These are phyloP conservation scores for Leptinotarsa undecemlineata DNA, from an alignment of 1,140 invertebrate genomes.

Conservation along the genomic window DNA sequence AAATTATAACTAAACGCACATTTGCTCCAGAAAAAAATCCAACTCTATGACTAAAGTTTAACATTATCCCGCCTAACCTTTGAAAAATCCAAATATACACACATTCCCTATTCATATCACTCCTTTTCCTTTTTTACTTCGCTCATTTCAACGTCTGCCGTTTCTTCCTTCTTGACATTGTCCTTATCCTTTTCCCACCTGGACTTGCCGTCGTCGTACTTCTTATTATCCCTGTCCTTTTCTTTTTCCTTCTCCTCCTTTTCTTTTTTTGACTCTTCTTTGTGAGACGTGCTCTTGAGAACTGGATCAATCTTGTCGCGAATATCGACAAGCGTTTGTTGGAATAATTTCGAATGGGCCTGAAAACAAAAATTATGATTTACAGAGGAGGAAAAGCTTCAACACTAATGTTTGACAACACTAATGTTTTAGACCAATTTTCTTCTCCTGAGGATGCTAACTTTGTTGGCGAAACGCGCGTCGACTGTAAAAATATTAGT, in stretches of 20 bases:
- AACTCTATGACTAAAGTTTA: no score
- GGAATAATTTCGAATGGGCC: constrained; percentile 75
- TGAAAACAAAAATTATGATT: constrained; percentile 26
- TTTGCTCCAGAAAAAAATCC: no score
- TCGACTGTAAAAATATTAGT: no score
- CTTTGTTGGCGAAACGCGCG: no score
- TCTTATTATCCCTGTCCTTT: constrained; percentile 44
- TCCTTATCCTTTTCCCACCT: constrained; percentile 48
- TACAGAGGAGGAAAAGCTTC: no score
- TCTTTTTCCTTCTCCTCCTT: constrained; percentile 45
- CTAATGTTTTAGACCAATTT: no score
- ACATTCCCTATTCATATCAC: no score
- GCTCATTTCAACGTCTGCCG: constrained; percentile 19
- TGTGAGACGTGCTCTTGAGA: constrained; percentile 45
- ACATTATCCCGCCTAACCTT: no score
- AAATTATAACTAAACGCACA: no score
- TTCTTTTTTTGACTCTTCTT: constrained; percentile 41
- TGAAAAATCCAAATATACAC: no score
- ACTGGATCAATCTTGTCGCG: constrained; percentile 64
- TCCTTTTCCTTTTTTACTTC: constrained; percentile 28
- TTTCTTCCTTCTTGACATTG: constrained; percentile 31
- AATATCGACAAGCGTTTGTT: constrained; percentile 68
- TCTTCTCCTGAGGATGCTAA: no score
- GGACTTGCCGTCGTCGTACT: constrained; percentile 47
- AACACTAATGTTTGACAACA: no score